Evolutionary conservation across 2,888 invertebrate genomes (phyloP), one percentile per base, ranked within the genome.

Genomic region (Chironomus tentans): DNA sequence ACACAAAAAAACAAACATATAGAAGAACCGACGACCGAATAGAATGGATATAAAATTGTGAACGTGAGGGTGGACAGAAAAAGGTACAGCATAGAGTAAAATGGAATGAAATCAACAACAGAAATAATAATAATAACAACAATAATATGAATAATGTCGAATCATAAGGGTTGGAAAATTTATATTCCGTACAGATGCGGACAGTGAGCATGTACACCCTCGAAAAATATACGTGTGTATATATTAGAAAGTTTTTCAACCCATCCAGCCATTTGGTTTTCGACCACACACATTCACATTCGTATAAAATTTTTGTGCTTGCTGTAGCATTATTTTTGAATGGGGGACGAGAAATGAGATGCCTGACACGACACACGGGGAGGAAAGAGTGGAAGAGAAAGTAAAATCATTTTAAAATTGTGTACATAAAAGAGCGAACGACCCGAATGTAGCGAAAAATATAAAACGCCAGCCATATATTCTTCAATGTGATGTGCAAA

Each of bases 21-120:
- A 47, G 68, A 46, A 46, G 70, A 70, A 56, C 56, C 18, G 15
- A 50, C 50, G 15, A 15, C 50, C n/a, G 56, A 56, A 18, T 56
- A 56, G 56, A 18, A 70, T 47, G 70, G 47, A 70, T 18, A 56
- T 18, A 56, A 15, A 18, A 15, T 18, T 56, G 56, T 50, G 70
- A 13, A 72, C 72, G 72, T 61, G 72, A 72, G 72, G 72, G 72
- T 72, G 72, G 72, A 72, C 72, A 72, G 15, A 72, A 72, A 72
- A 50, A 50, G 28, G 38, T 38, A 50, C 38, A 38, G 38, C 38
- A 38, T 38, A 38, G 38, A 38, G 10, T 38, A 38, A 38, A 38
- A 38, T 38, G 38, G 38, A 38, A 38, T 38, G 38, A 38, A 38
- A 38, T 38, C 38, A 61, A 21, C 24, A 38, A 38, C 24, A 72